These are phyloP conservation scores for Urocynchramus pylzowi DNA, from an alignment of 2,113 vertebrate genomes.

Conservation along the genomic window DNA sequence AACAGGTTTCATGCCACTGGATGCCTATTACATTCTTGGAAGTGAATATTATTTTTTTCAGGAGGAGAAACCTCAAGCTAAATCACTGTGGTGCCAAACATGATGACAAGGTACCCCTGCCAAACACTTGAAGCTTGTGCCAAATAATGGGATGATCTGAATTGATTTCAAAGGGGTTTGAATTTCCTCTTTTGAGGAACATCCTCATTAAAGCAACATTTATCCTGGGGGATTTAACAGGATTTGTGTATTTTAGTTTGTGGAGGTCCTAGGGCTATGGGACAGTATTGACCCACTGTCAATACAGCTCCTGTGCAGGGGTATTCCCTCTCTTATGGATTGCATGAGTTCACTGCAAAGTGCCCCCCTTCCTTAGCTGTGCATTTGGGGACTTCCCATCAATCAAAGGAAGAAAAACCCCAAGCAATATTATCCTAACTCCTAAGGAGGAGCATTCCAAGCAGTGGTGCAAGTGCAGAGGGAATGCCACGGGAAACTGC, in stretches of 20 bases:
- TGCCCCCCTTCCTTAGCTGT: too few species aligned
- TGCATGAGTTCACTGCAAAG: not conserved
- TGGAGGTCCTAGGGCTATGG: fast-evolving
- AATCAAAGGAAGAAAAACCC: not conserved
- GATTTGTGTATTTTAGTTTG: not conserved
- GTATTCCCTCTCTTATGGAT: fast-evolving
- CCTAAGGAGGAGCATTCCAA: not conserved
- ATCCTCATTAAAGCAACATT: not conserved
- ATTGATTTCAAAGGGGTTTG: not conserved
- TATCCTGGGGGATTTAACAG: not conserved
- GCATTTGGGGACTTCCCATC: not conserved
- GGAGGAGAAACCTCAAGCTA: not conserved
- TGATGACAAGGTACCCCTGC: not conserved
- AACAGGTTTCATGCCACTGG: not conserved
- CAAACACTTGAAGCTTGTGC: not conserved
- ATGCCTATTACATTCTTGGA: not conserved
- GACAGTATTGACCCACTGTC: not conserved
- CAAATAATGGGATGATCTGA: fast-evolving
- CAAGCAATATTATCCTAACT: fast-evolving
- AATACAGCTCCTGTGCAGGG: not conserved
- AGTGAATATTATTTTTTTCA: not conserved
- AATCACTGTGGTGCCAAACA: not conserved
- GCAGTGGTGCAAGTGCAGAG: not conserved
- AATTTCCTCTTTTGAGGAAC: not conserved
- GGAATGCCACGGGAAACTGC: not conserved